Evolutionary conservation across 2,113 vertebrate genomes (phyloP), one percentile per base, ranked within the genome.

Genomic region (Dicaeum eximium): DNA sequence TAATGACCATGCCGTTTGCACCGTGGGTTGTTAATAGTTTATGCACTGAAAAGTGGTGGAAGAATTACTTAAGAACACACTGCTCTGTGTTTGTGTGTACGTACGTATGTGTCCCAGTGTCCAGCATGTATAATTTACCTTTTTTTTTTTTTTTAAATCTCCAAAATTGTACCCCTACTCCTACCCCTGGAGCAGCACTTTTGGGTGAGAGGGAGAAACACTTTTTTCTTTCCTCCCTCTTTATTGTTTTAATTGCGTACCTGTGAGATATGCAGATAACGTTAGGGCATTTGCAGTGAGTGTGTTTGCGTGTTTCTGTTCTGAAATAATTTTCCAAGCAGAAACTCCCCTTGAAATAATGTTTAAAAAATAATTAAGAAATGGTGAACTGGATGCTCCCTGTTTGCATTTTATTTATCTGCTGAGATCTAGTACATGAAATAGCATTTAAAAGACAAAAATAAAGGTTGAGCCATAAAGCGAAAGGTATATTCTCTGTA

Each of bases 101-200:
- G n/a, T 86, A 54, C 16, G 9, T 96, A 57, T 90, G 84, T 81
- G 85, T 96, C 74, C 91, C 80, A 56, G 13, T 85, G 70, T 93
- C 75, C 91, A 48, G 90, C 95, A 91, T 93, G 95, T 97, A 78
- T 83, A 88, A 95, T 91, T 95, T 94, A 82, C 93, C 73, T 94
- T 96, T 82, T 64, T 84, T 92, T n/a, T n/a, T n/a, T 70, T 82
- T 65, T 45, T 67, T 31, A 11, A 67, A 80, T 69, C 58, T 94
- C 88, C 30, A 90, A 27, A 96, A 62, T 95, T 83, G 44, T 95
- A 86, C 85, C 93, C 92, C 78, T n/a, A 86, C 83, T 96, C 80
- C 95, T 96, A 80, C 54, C 48, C 93, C 86, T 80, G 67, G 94
- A 97, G 93, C 96, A 98, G 97, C 97, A 98, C 97, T 98, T 98